Evolutionary conservation across 2,113 vertebrate genomes (phyloP), one percentile per base, ranked within the genome.

Genomic region (Macroglossus sobrinus): DNA sequence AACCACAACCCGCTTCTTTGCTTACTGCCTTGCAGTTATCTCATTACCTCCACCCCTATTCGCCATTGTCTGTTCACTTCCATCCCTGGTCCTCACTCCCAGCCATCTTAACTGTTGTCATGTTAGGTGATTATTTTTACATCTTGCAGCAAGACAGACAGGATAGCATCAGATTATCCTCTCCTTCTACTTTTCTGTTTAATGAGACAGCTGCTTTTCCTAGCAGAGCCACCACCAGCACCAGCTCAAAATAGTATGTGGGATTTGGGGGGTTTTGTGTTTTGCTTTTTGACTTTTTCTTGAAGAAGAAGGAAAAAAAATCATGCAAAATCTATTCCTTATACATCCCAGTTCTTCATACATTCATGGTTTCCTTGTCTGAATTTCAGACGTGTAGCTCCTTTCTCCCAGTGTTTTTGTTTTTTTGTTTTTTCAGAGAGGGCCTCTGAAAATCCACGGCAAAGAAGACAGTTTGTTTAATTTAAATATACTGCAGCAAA

Each of bases 381-480:
- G 22, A 30, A 78, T 82, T 69, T 88, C 50, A 86, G 72, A 61
- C 63, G 81, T 38, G 3, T 0, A 33, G 11, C 86, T 10, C 66
- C 85, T 78, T 47, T 47, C 93, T 76, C n/a, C 2, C 1, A 30
- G 0, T 74, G 7, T 0, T 72, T 69, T 40, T 75, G 12, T 0
- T 2, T 50, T 71, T 43, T 74, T 7, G 74, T n/a, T 85, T 96
- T 95, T 93, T 75, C 84, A 75, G 68, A 93, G 75, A 81, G 87
- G 57, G 68, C 45, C 76, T 97, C 89, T 89, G 66, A 91, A 97
- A 97, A 95, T 85, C 76, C 59, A 92, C 91, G 85, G 97, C 95
- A 93, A 98, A 95, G 93, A 97, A 97, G 97, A 95, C 97, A 93
- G 97, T 94, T 98, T 98, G 98, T 98, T 98, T 97, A 86, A 98